These are phyloP conservation scores for Stegodyphus mimosarum DNA, from an alignment of 1,140 invertebrate species.

Conservation along the genomic window DNA sequence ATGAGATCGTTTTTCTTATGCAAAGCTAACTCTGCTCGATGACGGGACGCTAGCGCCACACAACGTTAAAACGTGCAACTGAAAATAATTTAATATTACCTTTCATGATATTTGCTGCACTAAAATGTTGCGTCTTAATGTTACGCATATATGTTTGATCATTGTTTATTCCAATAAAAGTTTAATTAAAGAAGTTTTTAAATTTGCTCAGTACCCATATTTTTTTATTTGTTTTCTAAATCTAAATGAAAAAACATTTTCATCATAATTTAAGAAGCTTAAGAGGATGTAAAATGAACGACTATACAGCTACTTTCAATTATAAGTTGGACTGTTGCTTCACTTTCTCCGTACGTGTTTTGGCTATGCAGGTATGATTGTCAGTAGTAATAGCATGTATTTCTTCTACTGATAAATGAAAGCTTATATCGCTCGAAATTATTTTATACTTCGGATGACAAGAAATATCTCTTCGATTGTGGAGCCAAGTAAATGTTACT, in stretches of 20 bases:
- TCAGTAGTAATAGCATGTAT: slow-evolving; percentile 63
- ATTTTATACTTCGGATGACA: background rate
- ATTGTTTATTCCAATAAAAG: too few relatives aligned
- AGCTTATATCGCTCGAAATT: background rate
- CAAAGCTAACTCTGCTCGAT: too few relatives aligned
- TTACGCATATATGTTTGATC: too few relatives aligned
- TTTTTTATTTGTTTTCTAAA: too few relatives aligned
- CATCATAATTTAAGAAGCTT: too few relatives aligned
- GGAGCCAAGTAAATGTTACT: slow-evolving; percentile 19
- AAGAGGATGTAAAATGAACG: too few relatives aligned
- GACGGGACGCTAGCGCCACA: slow-evolving; percentile 40
- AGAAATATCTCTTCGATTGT: slow-evolving; percentile 14
- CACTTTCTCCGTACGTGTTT: slow-evolving; percentile 64
- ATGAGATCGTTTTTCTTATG: too few relatives aligned
- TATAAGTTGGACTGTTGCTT: slow-evolving; percentile 22
- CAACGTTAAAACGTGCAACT: slow-evolving; percentile 20
- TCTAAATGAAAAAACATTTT: too few relatives aligned
- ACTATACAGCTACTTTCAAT: slow-evolving; percentile 36
- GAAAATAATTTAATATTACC: slow-evolving; percentile 19
- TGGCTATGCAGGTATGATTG: slow-evolving; percentile 65
- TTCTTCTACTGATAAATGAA: slow-evolving; percentile 9
- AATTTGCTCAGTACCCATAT: too few relatives aligned
- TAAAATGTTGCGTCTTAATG: too few relatives aligned
- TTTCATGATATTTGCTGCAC: slow-evolving; percentile 9
- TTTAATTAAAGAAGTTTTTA: too few relatives aligned